phyloP scores from a whole-genome alignment of 1,140 invertebrate species.

The Drosophila orosa region DNA sequence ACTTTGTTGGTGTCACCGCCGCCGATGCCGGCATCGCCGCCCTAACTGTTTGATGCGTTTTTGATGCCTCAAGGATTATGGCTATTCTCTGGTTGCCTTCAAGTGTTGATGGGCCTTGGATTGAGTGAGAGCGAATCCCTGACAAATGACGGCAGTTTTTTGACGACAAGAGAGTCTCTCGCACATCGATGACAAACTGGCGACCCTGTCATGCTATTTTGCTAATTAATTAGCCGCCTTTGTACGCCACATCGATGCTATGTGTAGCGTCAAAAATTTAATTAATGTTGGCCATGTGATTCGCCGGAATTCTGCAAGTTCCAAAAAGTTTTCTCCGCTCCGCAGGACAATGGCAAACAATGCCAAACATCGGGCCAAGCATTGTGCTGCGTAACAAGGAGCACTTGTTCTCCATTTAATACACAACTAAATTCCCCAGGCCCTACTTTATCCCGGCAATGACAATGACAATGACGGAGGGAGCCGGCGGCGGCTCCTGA shows the following conservation, averaged over 20 bases:
- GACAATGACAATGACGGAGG: conserved; percentile 34
- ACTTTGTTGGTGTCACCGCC: conserved; percentile 49
- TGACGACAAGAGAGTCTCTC: background rate
- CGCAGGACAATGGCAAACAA: conserved; percentile 33
- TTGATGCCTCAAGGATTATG: conserved; percentile 70
- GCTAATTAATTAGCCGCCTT: conserved; percentile 72
- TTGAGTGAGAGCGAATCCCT: conserved; percentile 31
- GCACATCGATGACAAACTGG: conserved; percentile 48
- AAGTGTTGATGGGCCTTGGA: conserved; percentile 43
- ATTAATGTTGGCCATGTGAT: conserved; percentile 65
- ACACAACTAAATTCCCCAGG: conserved; percentile 48
- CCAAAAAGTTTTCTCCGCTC: conserved; percentile 26
- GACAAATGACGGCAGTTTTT: conserved; percentile 65
- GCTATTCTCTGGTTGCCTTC: conserved; percentile 19
- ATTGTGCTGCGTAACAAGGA: conserved; percentile 15
- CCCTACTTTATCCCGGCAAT: conserved; percentile 43
- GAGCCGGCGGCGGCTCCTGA: conserved; percentile 16
- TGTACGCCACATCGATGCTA: conserved; percentile 50
- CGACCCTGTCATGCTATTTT: conserved; percentile 60
- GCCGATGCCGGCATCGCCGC: too few relatives aligned
- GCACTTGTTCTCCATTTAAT: conserved; percentile 47
- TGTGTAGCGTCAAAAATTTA: conserved; percentile 62
- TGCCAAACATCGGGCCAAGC: conserved; percentile 21
- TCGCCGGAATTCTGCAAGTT: conserved; percentile 18
- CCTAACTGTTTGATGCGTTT: conserved; percentile 74